Conservation (phyloP, 1,140 invertebrate genomes). For the Gerris buenoi region DNA sequence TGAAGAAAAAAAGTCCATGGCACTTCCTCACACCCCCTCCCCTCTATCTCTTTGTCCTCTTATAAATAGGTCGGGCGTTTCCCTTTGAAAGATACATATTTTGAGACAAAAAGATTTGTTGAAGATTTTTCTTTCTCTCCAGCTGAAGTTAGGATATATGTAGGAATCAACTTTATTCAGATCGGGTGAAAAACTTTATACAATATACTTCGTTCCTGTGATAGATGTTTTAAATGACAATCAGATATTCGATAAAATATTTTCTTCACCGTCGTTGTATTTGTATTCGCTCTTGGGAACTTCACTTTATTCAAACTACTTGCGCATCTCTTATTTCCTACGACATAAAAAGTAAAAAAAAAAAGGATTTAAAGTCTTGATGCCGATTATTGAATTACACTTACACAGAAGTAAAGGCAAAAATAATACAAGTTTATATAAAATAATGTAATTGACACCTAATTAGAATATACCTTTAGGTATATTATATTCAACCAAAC, state of each 20-base stretch:
- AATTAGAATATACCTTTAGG: too few relatives aligned
- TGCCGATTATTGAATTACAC: too few relatives aligned
- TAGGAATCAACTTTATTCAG: neutral
- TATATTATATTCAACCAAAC: too few relatives aligned
- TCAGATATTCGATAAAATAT: neutral
- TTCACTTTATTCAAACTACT: too few relatives aligned
- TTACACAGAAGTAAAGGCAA: too few relatives aligned
- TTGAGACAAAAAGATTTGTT: neutral
- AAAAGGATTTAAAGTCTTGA: too few relatives aligned
- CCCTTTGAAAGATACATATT: neutral
- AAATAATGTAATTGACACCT: too few relatives aligned
- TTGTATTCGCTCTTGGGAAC: neutral
- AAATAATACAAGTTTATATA: too few relatives aligned
- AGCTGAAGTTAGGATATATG: neutral
- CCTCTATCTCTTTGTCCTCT: neutral
- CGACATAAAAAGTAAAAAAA: too few relatives aligned
- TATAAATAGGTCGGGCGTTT: neutral
- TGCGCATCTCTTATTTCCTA: too few relatives aligned
- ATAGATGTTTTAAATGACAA: neutral
- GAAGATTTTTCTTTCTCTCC: neutral
- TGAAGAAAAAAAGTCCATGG: neutral
- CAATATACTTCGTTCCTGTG: neutral
- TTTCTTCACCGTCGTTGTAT: neutral
- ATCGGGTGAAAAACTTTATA: neutral
- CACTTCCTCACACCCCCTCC: too few relatives aligned